A percentile compares a stretch with the other conserved stretches of the same genome.
Evolutionary conservation across 2,113 vertebrate genomes (phyloP).

Genomic region (Himantopus leucocephalus): DNA sequence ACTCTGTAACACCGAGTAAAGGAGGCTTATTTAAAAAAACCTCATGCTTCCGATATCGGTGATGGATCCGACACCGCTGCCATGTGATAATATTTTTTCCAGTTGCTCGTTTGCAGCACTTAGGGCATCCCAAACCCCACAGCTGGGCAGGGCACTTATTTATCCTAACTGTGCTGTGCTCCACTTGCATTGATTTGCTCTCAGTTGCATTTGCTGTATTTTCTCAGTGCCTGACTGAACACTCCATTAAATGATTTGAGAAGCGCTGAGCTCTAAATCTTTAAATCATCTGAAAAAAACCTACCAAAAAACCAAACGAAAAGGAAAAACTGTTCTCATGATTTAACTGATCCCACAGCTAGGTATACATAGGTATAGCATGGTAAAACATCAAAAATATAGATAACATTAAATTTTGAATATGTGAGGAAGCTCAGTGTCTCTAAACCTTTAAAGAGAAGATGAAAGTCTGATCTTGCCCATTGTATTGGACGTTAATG

Average conservation of each 20-base stretch:
- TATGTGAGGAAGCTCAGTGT: neutral
- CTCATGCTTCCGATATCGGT: neutral
- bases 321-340: neutral
- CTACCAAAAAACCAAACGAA: too few species aligned
- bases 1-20: fast-evolving
- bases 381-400: neutral
- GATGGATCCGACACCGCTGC: neutral
- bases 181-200: neutral
- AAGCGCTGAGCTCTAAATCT: neutral
- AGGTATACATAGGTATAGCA: neutral
- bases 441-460: neutral
- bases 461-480: neutral
- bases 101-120: neutral
- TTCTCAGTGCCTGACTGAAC: neutral
- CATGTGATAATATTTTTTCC: neutral
- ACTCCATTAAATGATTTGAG: neutral
- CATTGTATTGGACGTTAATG: neutral
- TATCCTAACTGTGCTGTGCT: neutral
- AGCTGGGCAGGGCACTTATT: neutral
- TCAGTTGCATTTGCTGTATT: neutral
- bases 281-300: neutral
- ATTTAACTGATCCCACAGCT: neutral
- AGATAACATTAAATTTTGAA: neutral
- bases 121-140: neutral
- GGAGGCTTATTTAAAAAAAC: neutral